Evolutionary conservation across 2,797 vertebrate species (phyloP), one percentile per base, ranked within the genome.

Genomic region (Amazonetta brasiliensis): DNA sequence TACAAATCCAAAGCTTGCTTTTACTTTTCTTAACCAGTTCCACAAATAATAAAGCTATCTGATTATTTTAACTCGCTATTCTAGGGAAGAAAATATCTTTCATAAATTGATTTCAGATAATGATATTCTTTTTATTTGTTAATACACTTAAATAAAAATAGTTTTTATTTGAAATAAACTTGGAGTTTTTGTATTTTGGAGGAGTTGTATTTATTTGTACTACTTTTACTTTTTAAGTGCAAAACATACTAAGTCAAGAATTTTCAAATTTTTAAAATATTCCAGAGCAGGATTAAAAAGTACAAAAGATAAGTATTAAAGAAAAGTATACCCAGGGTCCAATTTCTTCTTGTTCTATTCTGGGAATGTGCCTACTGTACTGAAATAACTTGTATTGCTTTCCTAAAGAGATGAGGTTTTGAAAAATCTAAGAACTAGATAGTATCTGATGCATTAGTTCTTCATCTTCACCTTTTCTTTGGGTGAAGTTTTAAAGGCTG

Each of bases 31-130:
- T 33, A 11, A 21, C 19, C 44, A 66, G 17, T 62, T n/a, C n/a
- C 44, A 52, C 31, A 73, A 52, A 52, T 66, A 71, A 55, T 37
- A 84, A 68, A 63, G 21, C n/a, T 67, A 37, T 17, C 11, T 37
- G 26, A 31, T 74, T 85, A 59, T 39, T 82, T 73, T 28, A 48
- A 78, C 54, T 48, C 26, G 4, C 3, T n/a, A 15, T 71, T 63
- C 3, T 33, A 2, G 8, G 0, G 0, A 3, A 1, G 3, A 52
- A 50, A 50, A 50, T 21, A 52, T 4, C 1, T 35, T 48, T 60
- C n/a, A 33, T 25, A 75, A 84, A 26, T 43, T 22, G 4, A n/a
- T 74, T 88, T 59, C 8, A 25, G 11, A n/a, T 43, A 56, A 12
- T 14, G 73, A n/a, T 35, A 48, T 46, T 11, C 3, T 64, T 72